Evolutionary conservation across 2,888 invertebrate species (phyloP).

Genomic region (Drosophila kuntzei): DNA sequence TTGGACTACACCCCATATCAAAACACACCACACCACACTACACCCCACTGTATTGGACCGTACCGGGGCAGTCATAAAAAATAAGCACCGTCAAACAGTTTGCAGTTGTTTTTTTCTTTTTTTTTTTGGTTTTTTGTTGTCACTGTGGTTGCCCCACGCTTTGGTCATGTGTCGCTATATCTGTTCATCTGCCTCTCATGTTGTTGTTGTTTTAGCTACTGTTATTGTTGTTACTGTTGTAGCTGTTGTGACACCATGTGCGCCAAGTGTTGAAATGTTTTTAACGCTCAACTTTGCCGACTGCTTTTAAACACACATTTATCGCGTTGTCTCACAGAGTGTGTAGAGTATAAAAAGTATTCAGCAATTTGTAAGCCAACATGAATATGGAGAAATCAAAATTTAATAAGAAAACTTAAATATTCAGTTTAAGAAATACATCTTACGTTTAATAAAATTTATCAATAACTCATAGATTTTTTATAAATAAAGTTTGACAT

Average conservation of each 20-base stretch:
- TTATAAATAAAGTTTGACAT: background rate
- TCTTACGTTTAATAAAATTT: background rate
- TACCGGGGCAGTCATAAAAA: conserved; percentile 61
- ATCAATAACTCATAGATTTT: too few species aligned
- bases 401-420: background rate
- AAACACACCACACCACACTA: background rate
- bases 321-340: conserved; percentile 42
- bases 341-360: background rate
- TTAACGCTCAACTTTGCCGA: conserved; percentile 79
- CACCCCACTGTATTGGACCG: conserved; percentile 6
- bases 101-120: conserved; percentile 37
- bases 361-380: background rate
- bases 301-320: conserved; percentile 72
- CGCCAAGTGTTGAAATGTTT: conserved; percentile 78
- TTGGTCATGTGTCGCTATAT: conserved; percentile 46
- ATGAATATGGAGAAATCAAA: background rate
- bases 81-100: conserved; percentile 60
- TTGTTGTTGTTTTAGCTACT: conserved; percentile 43
- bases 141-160: conserved; percentile 56
- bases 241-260: conserved; percentile 78
- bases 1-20: background rate
- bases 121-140: conserved; percentile 32
- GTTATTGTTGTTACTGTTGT: conserved; percentile 47
- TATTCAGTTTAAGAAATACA: background rate
- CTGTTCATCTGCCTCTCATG: conserved; percentile 20